Conservation (phyloP, 2,797 vertebrate species). For the Australoheros facetus region DNA sequence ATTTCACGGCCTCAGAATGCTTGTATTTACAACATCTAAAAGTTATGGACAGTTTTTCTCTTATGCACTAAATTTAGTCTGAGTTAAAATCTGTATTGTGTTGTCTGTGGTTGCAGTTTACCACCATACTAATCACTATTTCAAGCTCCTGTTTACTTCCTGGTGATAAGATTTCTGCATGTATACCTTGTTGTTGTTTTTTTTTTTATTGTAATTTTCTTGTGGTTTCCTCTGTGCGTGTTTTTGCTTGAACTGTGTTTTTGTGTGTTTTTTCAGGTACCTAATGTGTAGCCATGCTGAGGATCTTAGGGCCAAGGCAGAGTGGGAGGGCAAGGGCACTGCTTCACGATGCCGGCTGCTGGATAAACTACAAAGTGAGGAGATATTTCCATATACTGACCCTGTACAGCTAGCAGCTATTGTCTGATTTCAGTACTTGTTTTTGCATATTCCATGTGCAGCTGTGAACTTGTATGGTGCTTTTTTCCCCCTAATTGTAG, state of each 20-base stretch:
- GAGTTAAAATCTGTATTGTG: not conserved
- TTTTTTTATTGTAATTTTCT: not conserved
- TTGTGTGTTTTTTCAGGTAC: conserved; percentile 82
- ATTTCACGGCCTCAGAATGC: not conserved
- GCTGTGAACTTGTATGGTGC: not conserved
- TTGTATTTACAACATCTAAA: not conserved
- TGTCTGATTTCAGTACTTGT: not conserved
- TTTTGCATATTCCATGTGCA: not conserved
- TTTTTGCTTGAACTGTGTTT: conserved; percentile 2
- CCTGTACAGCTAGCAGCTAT: not conserved
- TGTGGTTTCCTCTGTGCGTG: not conserved
- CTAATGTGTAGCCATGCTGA: conserved; percentile 99
- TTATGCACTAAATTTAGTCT: not conserved
- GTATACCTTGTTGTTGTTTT: not conserved
- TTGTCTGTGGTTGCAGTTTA: not conserved
- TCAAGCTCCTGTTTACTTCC: not conserved
- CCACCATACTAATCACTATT: not conserved
- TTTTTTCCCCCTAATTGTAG: conserved; percentile 69
- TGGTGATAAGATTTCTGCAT: not conserved
- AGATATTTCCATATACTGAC: not conserved
- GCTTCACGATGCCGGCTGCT: conserved; percentile 93
- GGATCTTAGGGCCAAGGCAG: conserved; percentile 95
- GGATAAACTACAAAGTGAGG: conserved; percentile 98
- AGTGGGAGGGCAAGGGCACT: conserved; percentile 98
- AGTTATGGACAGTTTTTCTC: not conserved